Evolutionary conservation across 1,140 invertebrate species (phyloP), one percentile per base, ranked within the genome.

Genomic region (Saxidomus purpurata): DNA sequence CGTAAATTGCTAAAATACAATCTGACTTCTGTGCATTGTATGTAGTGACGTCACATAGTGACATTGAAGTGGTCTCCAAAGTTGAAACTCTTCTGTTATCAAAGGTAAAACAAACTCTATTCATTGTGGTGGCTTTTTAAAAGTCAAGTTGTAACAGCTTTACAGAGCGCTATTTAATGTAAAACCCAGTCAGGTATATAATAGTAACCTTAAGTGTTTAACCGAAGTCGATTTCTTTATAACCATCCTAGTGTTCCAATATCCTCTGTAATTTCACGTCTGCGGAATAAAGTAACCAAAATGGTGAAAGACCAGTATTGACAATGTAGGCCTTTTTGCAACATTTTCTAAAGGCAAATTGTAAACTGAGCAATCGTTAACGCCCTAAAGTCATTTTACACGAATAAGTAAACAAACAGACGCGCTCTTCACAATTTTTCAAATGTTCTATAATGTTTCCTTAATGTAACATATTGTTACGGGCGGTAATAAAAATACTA

Each of bases 251-350:
- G n/a, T 63, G n/a, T 63, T 28, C 9, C 19, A 63, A 28, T 63
- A 11, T n/a, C 43, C 43, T 28, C 1, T 38, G 17, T 38, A 40
- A 71, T 40, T 38, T 19, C 3, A n/a, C 67, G 31, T 38, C 67
- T 71, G 67, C 38, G 67, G 38, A 71, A 43, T 9, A 36, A 71
- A 71, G 67, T 71, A 71, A 28, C 67, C 15, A 71, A 63, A 36
- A 36, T 71, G 25, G 25, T 38, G 11, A 17, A 22, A 3, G 22
- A 4, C 0, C 4, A 22, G 4, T 38, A 71, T 71, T 71, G 67
- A 71, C 67, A 71, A 71, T 38, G 67, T 38, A 28, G 22, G 67
- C 34, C 67, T 71, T 71, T 59, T 71, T 71, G 67, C 67, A 71
- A 71, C 67, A 71, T 11, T 71, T 71, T 71, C 67, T 71, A 71